phyloP scores from a whole-genome alignment of 1,140 invertebrate genomes.

The Conopomorpha cramerella region DNA sequence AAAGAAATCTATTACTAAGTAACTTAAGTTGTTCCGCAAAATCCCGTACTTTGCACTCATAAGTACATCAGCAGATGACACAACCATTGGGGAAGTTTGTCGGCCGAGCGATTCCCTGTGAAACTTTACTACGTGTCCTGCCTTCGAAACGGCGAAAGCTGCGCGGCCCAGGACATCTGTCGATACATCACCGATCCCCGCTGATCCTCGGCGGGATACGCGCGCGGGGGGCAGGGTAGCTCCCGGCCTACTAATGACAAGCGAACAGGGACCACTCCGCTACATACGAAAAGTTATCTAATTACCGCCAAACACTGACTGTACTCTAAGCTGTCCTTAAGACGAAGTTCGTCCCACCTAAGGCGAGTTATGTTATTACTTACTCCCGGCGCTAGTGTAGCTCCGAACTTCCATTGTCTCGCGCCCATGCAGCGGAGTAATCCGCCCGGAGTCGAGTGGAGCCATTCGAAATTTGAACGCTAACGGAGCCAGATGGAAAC shows the following conservation, averaged over 20 bases:
- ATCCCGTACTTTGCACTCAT: not conserved
- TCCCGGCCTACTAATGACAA: no score
- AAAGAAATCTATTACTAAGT: no score
- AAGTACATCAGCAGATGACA: slow-evolving; percentile 1
- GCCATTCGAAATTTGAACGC: no score
- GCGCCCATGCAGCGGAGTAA: no score
- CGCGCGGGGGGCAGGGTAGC: slow-evolving; percentile 3
- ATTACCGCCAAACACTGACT: slow-evolving; percentile 22
- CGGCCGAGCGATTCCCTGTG: slow-evolving; percentile 5
- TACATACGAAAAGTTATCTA: slow-evolving; percentile 26
- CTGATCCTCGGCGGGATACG: not conserved
- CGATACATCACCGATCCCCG: not conserved
- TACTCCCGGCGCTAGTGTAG: slow-evolving; percentile 3
- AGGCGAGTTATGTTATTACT: slow-evolving; percentile 11
- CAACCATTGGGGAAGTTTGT: slow-evolving; percentile 8
- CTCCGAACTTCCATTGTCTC: not conserved
- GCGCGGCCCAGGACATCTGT: no score
- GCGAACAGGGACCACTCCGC: slow-evolving; percentile 5
- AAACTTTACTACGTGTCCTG: slow-evolving; percentile 10
- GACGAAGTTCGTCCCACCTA: slow-evolving; percentile 5
- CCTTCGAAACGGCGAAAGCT: slow-evolving; percentile 5
- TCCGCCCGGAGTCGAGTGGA: no score
- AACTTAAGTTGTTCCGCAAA: no score
- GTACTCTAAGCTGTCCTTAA: slow-evolving; percentile 6
- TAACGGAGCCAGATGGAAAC: no score